These are phyloP conservation scores for Tinea trinotella DNA, from an alignment of 2,888 invertebrate species.

Conservation along the genomic window DNA sequence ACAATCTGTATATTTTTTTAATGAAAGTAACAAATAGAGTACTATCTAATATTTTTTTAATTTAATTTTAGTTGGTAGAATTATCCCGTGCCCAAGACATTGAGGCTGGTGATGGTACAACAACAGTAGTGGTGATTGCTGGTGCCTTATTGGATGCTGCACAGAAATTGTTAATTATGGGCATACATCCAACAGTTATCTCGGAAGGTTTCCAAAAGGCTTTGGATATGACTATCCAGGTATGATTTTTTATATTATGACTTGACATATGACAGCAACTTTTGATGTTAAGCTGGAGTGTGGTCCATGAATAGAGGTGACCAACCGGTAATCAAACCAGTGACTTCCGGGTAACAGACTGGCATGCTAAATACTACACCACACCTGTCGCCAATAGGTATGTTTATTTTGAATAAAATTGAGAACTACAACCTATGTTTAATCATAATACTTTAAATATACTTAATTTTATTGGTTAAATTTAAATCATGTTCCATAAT, in stretches of 20 bases:
- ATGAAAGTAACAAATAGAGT: no score
- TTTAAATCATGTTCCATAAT: no score
- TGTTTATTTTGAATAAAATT: no score
- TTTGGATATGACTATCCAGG: constrained; percentile 79
- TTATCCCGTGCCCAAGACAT: constrained; percentile 98
- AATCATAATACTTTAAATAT: no score
- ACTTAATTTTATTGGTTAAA: no score
- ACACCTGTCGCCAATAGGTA: no score
- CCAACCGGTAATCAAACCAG: not conserved
- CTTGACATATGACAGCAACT: no score
- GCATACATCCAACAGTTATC: constrained; percentile 97
- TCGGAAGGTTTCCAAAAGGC: constrained; percentile 97
- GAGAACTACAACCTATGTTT: no score
- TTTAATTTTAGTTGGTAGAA: constrained; percentile 85
- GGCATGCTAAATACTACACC: no score
- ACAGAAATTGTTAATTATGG: constrained; percentile 91
- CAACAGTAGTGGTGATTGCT: constrained; percentile 97
- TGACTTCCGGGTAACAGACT: not conserved
- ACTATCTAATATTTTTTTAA: not conserved
- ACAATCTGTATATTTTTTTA: no score
- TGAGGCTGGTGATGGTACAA: constrained; percentile 99
- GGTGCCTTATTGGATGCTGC: constrained; percentile 96
- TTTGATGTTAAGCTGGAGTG: not conserved
- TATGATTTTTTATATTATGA: constrained; percentile 24
- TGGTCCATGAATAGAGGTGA: no score